Evolutionary conservation across 2,113 vertebrate genomes (phyloP).

Genomic region (Orycteropus afer): DNA sequence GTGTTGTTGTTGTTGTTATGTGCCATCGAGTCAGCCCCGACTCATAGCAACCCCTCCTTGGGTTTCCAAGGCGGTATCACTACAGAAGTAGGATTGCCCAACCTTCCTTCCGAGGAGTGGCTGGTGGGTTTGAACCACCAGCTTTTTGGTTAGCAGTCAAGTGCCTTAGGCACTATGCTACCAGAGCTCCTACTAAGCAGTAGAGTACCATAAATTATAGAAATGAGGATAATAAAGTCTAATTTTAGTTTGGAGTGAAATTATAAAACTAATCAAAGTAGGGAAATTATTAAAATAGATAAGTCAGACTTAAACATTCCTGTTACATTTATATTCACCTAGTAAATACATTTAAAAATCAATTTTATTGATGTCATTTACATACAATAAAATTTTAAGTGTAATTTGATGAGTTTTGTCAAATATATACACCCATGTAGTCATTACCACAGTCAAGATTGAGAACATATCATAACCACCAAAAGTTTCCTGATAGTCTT

Average conservation of each 20-base stretch:
- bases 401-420: too few species aligned
- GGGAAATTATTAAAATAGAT: background rate
- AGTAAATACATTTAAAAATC: constrained; percentile 30
- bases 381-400: background rate
- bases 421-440: background rate
- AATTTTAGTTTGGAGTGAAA: constrained; percentile 22
- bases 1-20: too few species aligned
- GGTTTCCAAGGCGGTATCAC: too few species aligned
- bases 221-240: background rate
- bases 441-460: background rate
- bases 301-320: background rate
- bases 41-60: too few species aligned
- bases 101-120: too few species aligned
- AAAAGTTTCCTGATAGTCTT: background rate
- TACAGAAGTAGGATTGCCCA: too few species aligned
- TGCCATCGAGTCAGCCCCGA: too few species aligned
- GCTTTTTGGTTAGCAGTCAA: too few species aligned
- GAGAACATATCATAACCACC: background rate
- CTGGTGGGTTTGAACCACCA: too few species aligned
- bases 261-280: constrained; percentile 1
- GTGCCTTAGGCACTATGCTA: too few species aligned
- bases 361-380: background rate
- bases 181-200: too few species aligned
- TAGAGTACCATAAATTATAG: background rate
- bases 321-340: background rate